phyloP scores from a whole-genome alignment of 1,140 invertebrate species.

The Homalodisca vitripennis region DNA sequence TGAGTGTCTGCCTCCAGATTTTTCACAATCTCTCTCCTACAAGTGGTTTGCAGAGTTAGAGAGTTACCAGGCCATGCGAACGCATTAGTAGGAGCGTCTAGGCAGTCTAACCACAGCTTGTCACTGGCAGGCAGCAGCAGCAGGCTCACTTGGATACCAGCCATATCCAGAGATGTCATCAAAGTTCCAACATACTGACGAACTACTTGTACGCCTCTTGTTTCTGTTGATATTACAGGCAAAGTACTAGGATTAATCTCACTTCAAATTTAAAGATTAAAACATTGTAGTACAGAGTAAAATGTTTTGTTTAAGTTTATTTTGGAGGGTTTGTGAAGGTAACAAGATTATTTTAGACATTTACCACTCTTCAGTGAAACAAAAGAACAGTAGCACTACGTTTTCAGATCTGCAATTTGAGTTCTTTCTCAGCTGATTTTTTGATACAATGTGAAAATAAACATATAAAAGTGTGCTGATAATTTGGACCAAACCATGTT shows the following conservation, averaged over 20 bases:
- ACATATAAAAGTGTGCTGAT: too few relatives aligned
- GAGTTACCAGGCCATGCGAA: conserved; percentile 54
- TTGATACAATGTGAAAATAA: too few relatives aligned
- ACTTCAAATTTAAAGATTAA: not conserved
- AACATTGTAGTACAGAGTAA: not conserved
- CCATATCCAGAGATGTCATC: conserved; percentile 81
- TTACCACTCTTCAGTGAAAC: too few relatives aligned
- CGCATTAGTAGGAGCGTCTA: conserved; percentile 60
- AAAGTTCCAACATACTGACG: conserved; percentile 68
- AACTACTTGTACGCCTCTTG: conserved; percentile 55
- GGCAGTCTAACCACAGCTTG: conserved; percentile 57
- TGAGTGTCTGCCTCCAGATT: not conserved
- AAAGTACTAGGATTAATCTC: not conserved
- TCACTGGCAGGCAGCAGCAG: conserved; percentile 43
- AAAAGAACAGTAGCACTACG: too few relatives aligned
- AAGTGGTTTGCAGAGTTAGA: conserved; percentile 22
- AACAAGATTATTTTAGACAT: too few relatives aligned
- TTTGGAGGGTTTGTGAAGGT: too few relatives aligned
- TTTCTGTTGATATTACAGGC: conserved; percentile 51
- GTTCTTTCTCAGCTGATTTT: not conserved
- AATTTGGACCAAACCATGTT: too few relatives aligned
- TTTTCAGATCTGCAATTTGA: too few relatives aligned
- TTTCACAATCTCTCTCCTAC: too few relatives aligned
- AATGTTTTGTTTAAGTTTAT: too few relatives aligned
- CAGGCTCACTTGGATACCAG: conserved; percentile 73